phyloP scores from a whole-genome alignment of 2,113 vertebrate genomes.

The Eidolon helvum region DNA sequence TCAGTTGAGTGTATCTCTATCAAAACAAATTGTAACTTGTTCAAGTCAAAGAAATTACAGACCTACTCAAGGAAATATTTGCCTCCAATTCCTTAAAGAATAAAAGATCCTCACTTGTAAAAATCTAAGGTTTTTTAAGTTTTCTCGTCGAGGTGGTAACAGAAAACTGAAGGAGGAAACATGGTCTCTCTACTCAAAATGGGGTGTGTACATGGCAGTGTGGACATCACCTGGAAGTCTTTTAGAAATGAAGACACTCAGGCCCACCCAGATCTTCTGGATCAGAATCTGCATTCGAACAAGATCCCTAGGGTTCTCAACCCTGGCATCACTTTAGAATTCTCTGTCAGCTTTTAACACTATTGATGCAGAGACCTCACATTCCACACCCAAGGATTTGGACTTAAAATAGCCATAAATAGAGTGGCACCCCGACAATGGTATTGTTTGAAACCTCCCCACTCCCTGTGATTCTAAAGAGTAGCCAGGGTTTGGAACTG shows the following conservation, averaged over 20 bases:
- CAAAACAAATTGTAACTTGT: not conserved
- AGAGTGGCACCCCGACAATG: no score
- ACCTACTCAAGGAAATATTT: not conserved
- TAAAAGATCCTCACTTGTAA: not conserved
- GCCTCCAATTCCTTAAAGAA: not conserved
- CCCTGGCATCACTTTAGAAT: not conserved
- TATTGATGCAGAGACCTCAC: not conserved
- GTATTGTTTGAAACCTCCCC: not conserved
- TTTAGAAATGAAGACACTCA: not conserved
- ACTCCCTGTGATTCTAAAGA: not conserved
- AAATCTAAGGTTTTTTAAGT: not conserved
- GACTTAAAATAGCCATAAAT: not conserved
- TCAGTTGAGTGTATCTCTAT: not conserved
- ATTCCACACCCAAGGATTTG: not conserved
- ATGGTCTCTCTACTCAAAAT: not conserved
- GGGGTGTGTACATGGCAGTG: not conserved
- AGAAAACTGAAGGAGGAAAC: not conserved
- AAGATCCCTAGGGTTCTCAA: not conserved
- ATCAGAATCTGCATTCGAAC: not conserved
- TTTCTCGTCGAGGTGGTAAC: not conserved
- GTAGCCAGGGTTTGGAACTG: not conserved
- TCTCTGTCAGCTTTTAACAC: not conserved
- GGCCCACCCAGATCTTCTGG: not conserved
- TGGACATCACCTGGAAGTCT: not conserved
- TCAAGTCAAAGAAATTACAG: not conserved